phyloP scores from a whole-genome alignment of 2,888 invertebrate genomes.

The Pollenia griseotomentosa region DNA sequence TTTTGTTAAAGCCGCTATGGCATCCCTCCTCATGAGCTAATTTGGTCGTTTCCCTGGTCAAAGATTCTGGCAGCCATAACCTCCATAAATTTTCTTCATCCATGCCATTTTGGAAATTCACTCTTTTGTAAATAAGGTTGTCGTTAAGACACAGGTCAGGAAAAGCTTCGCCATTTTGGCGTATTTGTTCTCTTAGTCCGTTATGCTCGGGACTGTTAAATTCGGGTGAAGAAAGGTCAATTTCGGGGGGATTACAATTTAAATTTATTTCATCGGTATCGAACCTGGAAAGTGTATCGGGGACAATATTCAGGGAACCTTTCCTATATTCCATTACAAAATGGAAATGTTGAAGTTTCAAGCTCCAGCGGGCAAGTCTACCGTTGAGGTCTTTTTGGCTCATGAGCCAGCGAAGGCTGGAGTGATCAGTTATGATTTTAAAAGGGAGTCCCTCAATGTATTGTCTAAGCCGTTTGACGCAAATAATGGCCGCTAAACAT shows the following conservation, averaged over 20 bases:
- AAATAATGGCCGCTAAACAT: background rate
- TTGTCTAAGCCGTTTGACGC: background rate
- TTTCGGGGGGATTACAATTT: conserved; percentile 19
- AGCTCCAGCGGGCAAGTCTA: background rate
- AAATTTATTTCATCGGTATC: conserved; percentile 1
- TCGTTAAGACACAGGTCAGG: conserved; percentile 19
- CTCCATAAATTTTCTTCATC: conserved; percentile 31
- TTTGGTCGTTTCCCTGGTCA: background rate
- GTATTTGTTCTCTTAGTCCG: background rate
- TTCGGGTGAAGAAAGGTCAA: conserved; percentile 7
- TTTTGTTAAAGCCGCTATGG: conserved; percentile 42
- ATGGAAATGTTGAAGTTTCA: conserved; percentile 22
- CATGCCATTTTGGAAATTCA: background rate
- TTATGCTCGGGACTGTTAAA: conserved; percentile 33
- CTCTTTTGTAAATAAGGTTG: conserved; percentile 24
- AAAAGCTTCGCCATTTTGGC: background rate
- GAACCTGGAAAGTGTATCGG: conserved; percentile 32
- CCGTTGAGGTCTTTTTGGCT: background rate
- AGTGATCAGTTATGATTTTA: background rate
- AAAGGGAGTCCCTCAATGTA: background rate
- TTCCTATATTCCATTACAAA: conserved; percentile 37
- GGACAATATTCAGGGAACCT: conserved; percentile 33
- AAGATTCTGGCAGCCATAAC: conserved; percentile 34
- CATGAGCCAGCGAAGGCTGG: background rate
- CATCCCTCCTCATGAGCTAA: conserved; percentile 23